A percentile compares a stretch with the other conserved stretches of the same genome.
These are phyloP conservation scores for Andrena marginata DNA, from an alignment of 2,888 invertebrate species.

Conservation along the genomic window DNA sequence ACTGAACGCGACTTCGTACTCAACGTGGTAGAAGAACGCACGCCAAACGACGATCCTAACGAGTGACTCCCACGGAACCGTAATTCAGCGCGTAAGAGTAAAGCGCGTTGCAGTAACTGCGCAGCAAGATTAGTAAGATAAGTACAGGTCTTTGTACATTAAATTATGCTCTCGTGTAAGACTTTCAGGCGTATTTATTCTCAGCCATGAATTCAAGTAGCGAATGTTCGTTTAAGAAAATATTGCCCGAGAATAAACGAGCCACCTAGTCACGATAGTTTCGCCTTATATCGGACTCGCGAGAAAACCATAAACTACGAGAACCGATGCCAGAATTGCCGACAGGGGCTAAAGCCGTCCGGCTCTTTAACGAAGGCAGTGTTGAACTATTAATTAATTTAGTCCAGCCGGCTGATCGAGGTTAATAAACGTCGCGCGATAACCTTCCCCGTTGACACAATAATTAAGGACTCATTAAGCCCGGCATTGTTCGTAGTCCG, in stretches of 20 bases:
- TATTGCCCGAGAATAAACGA: neutral
- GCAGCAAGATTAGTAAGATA: slow-evolving; percentile 30
- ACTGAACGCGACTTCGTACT: neutral
- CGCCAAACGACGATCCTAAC: slow-evolving; percentile 10
- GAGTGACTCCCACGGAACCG: slow-evolving; percentile 20
- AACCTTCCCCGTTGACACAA: slow-evolving; percentile 30
- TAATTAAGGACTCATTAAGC: slow-evolving; percentile 52
- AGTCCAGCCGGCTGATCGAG: slow-evolving; percentile 18
- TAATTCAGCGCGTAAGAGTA: neutral
- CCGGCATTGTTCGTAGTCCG: slow-evolving; percentile 32
- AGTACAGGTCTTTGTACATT: slow-evolving; percentile 26
- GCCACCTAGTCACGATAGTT: too few relatives aligned
- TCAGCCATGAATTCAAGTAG: neutral
- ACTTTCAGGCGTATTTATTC: slow-evolving; percentile 8
- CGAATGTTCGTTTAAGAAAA: neutral
- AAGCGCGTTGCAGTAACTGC: slow-evolving; percentile 5
- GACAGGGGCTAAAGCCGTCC: neutral
- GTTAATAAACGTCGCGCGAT: slow-evolving; percentile 14
- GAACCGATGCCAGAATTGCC: neutral
- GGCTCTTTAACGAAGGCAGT: neutral
- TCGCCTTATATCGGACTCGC: too few relatives aligned
- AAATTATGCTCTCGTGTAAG: slow-evolving; percentile 18
- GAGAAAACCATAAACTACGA: too few relatives aligned
- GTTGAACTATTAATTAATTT: slow-evolving; percentile 16
- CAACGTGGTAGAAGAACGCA: neutral